Evolutionary conservation across 2,888 invertebrate species (phyloP).

Genomic region (Limenitis camilla): DNA sequence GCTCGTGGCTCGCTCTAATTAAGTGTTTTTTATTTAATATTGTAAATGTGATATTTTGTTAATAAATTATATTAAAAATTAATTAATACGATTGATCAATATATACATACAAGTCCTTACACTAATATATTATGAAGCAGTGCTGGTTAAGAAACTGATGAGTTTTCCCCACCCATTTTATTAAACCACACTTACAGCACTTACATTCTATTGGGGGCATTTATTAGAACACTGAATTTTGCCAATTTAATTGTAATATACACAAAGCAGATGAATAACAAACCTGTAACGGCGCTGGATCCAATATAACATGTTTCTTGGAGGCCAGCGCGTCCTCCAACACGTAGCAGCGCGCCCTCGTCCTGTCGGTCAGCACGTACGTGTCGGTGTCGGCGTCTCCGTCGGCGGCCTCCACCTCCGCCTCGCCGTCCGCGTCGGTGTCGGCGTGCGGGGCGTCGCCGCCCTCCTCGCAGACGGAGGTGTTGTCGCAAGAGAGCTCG

Average conservation of each 20-base stretch:
- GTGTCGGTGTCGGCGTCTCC: slow-evolving; percentile 39
- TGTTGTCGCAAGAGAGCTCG: slow-evolving; percentile 37
- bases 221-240: not conserved
- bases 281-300: slow-evolving; percentile 28
- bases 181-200: too few species aligned
- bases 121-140: too few species aligned
- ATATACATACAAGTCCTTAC: too few species aligned
- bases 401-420: slow-evolving; percentile 25
- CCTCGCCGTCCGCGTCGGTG: slow-evolving; percentile 28
- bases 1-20: slow-evolving; percentile 2
- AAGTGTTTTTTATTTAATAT: slow-evolving; percentile 16
- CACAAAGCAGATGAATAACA: not conserved
- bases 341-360: slow-evolving; percentile 49
- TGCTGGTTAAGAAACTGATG: too few species aligned
- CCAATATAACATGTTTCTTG: slow-evolving; percentile 42
- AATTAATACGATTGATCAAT: too few species aligned
- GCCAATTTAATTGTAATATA: not conserved
- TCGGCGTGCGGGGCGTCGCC: slow-evolving; percentile 25
- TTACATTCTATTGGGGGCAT: too few species aligned
- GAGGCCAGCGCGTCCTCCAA: slow-evolving; percentile 50
- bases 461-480: slow-evolving; percentile 40
- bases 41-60: not conserved
- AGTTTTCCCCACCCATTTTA: too few species aligned
- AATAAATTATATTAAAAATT: not conserved
- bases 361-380: slow-evolving; percentile 58